Conservation (phyloP, 1,140 invertebrate species). For the Drosophila kurseongensis region DNA sequence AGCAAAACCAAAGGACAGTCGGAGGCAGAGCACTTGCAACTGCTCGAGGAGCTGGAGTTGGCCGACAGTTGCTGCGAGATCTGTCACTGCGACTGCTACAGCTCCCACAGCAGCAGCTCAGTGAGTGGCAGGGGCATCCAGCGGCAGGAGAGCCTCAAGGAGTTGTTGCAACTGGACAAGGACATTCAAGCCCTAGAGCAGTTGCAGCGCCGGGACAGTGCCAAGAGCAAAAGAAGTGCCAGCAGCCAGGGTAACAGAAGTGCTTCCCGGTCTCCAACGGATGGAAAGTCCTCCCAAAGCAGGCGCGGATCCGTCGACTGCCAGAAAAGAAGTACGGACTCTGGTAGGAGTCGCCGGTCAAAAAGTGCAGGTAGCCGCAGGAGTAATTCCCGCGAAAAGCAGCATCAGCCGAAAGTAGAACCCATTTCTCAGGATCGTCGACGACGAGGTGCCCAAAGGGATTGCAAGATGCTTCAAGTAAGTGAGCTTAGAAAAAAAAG, state of each 20-base stretch:
- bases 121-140: constrained; percentile 29
- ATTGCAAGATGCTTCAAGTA: constrained; percentile 76
- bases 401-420: neutral
- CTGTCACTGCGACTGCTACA: constrained; percentile 82
- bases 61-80: constrained; percentile 77
- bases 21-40: constrained; percentile 56
- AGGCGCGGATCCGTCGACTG: constrained; percentile 48
- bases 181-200: constrained; percentile 58
- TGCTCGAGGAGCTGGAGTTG: constrained; percentile 68
- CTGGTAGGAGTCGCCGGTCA: constrained; percentile 52
- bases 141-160: constrained; percentile 14
- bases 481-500: neutral
- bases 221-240: constrained; percentile 7
- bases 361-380: constrained; percentile 67
- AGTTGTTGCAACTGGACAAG: constrained; percentile 58
- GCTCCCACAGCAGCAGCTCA: constrained; percentile 67
- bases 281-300: constrained; percentile 28
- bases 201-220: constrained; percentile 53
- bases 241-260: constrained; percentile 40
- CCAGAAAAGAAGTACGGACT: constrained; percentile 16
- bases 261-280: constrained; percentile 54
- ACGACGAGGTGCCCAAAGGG: constrained; percentile 37
- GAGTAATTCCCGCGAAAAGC: constrained; percentile 35
- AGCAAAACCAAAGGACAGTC: constrained; percentile 30
- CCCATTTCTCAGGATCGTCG: constrained; percentile 8